phyloP scores from a whole-genome alignment of 1,140 invertebrate genomes.

The Platorchestia sp. region DNA sequence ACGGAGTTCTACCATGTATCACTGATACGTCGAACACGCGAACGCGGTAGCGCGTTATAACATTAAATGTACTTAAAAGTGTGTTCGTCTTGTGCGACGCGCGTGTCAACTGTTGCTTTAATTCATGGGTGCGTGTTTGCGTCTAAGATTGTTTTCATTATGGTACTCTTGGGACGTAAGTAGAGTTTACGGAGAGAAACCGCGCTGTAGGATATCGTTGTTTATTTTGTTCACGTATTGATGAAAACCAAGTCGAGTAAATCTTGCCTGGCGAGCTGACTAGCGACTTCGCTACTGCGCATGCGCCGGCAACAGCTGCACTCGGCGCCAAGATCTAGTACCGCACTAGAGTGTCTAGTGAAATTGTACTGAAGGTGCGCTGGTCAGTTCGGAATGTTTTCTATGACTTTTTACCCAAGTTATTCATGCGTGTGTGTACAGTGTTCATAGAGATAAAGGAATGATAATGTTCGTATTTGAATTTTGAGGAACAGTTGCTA shows the following conservation, averaged over 20 bases:
- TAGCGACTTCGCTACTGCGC: constrained; percentile 52
- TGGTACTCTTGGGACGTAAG: neutral
- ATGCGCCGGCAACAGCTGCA: constrained; percentile 58
- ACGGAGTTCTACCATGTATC: neutral
- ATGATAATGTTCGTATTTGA: neutral
- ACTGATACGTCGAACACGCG: neutral
- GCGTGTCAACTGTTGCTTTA: neutral
- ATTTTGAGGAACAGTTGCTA: neutral
- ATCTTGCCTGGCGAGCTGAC: constrained; percentile 7
- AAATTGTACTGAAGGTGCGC: neutral
- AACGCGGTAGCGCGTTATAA: neutral
- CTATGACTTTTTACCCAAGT: neutral
- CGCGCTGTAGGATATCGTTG: neutral
- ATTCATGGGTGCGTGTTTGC: neutral
- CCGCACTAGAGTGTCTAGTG: neutral
- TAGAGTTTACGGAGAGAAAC: neutral
- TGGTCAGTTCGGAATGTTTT: neutral
- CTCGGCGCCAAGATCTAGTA: constrained; percentile 25
- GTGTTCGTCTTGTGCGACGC: neutral
- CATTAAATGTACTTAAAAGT: neutral
- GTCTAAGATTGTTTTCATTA: neutral
- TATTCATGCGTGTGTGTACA: neutral
- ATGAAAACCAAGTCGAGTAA: neutral
- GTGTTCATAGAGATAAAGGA: neutral
- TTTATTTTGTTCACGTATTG: constrained; percentile 23